Evolutionary conservation across 2,888 invertebrate species (phyloP).

Genomic region (Hemithea aestivaria): DNA sequence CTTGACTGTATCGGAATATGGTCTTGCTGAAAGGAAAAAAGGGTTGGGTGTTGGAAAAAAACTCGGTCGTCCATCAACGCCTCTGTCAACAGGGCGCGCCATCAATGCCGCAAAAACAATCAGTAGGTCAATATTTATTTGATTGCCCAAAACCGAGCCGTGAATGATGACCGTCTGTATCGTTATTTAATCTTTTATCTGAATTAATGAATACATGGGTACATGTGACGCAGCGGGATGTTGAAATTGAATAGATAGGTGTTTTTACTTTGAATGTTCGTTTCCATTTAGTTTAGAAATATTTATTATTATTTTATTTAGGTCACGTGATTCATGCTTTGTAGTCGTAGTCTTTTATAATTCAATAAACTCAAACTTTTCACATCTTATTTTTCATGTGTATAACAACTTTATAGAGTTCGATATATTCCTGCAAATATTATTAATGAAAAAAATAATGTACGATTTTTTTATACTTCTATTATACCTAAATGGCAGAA

Average conservation of each 20-base stretch:
- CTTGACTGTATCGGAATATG: conserved; percentile 47
- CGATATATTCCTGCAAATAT: no score
- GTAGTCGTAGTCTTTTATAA: no score
- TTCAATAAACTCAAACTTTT: no score
- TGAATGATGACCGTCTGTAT: conserved; percentile 53
- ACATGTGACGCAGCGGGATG: conserved; percentile 34
- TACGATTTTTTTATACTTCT: no score
- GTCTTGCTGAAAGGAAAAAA: conserved; percentile 46
- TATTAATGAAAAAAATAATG: no score
- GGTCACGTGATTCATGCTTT: no score
- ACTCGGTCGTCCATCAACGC: conserved; percentile 64
- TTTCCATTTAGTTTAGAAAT: no score
- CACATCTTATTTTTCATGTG: no score
- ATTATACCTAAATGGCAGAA: no score
- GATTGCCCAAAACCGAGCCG: conserved; percentile 54
- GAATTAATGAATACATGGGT: conserved; percentile 29
- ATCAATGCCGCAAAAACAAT: conserved; percentile 74
- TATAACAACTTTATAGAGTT: no score
- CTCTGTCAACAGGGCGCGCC: conserved; percentile 67
- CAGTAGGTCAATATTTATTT: conserved; percentile 76
- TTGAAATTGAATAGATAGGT: conserved; percentile 11
- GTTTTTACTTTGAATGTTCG: no score
- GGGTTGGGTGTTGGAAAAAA: conserved; percentile 61
- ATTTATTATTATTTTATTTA: no score
- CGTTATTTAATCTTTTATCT: conserved; percentile 30